These are phyloP conservation scores for Typhlomys cinereus DNA, from an alignment of 2,113 vertebrate species.

Conservation along the genomic window DNA sequence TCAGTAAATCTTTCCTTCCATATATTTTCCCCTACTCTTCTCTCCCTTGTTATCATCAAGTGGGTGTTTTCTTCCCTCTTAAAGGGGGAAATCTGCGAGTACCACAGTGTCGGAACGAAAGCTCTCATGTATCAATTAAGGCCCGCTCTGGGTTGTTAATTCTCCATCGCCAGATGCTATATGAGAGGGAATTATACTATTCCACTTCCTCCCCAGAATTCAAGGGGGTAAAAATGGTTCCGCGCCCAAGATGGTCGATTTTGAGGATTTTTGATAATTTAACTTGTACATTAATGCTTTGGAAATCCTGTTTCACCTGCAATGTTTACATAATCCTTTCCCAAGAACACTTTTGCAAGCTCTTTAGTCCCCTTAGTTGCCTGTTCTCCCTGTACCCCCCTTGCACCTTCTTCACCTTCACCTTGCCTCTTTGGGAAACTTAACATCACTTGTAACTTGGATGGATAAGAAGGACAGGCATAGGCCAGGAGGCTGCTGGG, in stretches of 20 bases:
- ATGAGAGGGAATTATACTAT: neutral
- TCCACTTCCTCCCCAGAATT: neutral
- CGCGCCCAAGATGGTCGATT: neutral
- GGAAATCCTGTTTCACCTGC: neutral
- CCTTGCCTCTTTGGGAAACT: neutral
- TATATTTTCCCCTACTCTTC: neutral
- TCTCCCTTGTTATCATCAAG: neutral
- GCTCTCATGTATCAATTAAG: neutral
- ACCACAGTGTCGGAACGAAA: neutral
- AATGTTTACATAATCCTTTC: conserved; percentile 37
- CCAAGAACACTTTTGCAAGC: neutral
- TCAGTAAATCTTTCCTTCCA: neutral
- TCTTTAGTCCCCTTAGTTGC: neutral
- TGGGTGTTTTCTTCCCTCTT: neutral
- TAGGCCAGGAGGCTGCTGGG: neutral
- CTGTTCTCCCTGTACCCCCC: neutral
- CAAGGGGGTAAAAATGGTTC: neutral
- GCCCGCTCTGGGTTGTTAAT: neutral
- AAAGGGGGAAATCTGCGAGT: neutral
- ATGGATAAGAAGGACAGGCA: neutral
- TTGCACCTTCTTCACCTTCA: too few relatives aligned
- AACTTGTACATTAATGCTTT: neutral
- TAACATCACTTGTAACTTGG: neutral
- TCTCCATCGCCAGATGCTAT: neutral
- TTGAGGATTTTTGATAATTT: conserved; percentile 33